Conservation (phyloP, 1,140 invertebrate genomes). For the Leptoteleia sp. region DNA sequence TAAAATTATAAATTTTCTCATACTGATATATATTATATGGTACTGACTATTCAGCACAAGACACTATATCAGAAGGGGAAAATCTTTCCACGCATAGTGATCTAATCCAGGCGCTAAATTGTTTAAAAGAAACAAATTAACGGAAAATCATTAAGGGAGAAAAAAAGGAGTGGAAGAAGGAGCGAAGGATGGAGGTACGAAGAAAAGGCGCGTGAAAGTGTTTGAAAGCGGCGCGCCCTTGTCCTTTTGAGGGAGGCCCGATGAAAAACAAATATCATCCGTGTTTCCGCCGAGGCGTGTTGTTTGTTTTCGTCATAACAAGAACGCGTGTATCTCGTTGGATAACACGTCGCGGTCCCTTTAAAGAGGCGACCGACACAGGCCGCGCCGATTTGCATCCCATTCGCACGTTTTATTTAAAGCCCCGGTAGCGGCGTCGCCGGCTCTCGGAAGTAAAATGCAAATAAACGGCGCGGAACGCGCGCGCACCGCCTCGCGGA, state of each 20-base stretch:
- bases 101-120: too few relatives aligned
- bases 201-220: not conserved
- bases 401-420: conserved; percentile 55
- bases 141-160: too few relatives aligned
- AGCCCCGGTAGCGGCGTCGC: conserved; percentile 32
- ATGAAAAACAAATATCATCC: conserved; percentile 40
- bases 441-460: conserved; percentile 55
- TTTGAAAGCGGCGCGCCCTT: not conserved
- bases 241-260: not conserved
- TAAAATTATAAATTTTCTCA: too few relatives aligned
- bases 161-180: too few relatives aligned
- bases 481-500: too few relatives aligned
- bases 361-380: conserved; percentile 32
- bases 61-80: too few relatives aligned
- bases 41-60: too few relatives aligned
- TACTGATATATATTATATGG: too few relatives aligned
- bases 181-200: too few relatives aligned
- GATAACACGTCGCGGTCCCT: conserved; percentile 39
- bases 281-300: not conserved
- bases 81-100: too few relatives aligned
- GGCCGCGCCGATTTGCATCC: conserved; percentile 28
- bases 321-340: conserved; percentile 49
- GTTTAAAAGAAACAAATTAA: too few relatives aligned
- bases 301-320: conserved; percentile 43
- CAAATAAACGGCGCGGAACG: conserved; percentile 47